Percentiles rank a stretch among this genome's conserved stretches.
phyloP scores from a whole-genome alignment of 1,140 invertebrate species.

The Campoletis sonorensis region DNA sequence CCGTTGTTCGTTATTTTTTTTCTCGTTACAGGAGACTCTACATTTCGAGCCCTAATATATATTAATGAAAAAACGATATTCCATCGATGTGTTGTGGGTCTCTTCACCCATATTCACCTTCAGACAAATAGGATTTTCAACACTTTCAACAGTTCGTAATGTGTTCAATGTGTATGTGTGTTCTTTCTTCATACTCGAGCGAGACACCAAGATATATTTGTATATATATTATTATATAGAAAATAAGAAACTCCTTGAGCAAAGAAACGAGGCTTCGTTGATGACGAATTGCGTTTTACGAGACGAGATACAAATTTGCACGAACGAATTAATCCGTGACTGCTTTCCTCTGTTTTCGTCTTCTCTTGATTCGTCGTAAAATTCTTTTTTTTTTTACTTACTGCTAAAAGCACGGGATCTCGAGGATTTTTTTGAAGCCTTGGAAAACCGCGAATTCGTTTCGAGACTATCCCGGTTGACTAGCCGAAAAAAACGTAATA shows the following conservation, averaged over 20 bases:
- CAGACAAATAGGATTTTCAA: conserved; percentile 38
- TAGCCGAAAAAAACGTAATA: conserved; percentile 57
- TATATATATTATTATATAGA: conserved; percentile 47
- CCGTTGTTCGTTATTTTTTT: not conserved
- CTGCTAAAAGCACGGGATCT: conserved; percentile 55
- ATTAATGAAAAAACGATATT: conserved; percentile 41
- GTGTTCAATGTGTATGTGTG: conserved; percentile 42
- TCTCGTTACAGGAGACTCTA: not conserved
- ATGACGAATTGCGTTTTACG: conserved; percentile 52
- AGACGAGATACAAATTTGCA: conserved; percentile 54
- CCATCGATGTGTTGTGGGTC: not conserved
- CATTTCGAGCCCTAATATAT: conserved; percentile 56
- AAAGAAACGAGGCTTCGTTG: conserved; percentile 60
- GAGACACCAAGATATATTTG: conserved; percentile 25
- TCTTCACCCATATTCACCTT: not conserved
- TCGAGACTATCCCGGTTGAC: conserved; percentile 63
- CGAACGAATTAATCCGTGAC: conserved; percentile 18
- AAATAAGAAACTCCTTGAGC: conserved; percentile 62
- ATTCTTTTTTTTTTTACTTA: conserved; percentile 26
- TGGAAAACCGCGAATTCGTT: conserved; percentile 13
- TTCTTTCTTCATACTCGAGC: conserved; percentile 23
- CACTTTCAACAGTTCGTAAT: conserved; percentile 58
- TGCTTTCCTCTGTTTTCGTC: not conserved
- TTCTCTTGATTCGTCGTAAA: conserved; percentile 10
- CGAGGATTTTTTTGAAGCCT: not conserved